Evolutionary conservation across 2,888 invertebrate species (phyloP), one percentile per base, ranked within the genome.

Genomic region (Meganola albula): DNA sequence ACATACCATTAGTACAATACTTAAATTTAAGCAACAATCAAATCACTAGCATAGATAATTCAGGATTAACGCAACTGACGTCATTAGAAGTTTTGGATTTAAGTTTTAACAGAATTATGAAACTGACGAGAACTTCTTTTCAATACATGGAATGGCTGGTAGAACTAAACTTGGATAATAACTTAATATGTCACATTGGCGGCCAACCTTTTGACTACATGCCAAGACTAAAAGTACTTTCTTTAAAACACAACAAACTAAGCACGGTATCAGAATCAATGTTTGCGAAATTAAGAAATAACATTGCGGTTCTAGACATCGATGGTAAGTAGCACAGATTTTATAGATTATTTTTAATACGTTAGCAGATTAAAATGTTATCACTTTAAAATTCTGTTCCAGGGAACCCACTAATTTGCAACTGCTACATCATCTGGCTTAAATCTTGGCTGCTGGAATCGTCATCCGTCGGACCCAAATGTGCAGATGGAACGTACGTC

Each of bases 51-150:
- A 79, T 96, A 57, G 93, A 94, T 40, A 90, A 92, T 52, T 90
- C 92, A 18, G 95, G 95, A 0, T 72, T 95, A 32, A 87, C 89
- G 22, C 90, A 90, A 48, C 76, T 96, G 38, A 88, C 90, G 24
- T 94, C 94, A 9, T 77, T 97, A 31, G 96, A 96, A 78, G 93
- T 96, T 4, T 70, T 97, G 27, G 96, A 97, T 68, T 70, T 96
- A 37, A 95, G 95, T 61, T 90, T 91, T 50, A 97, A 97, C 65
- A 90, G 88, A 40, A 78, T 96, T 12, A 87, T 89, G 11, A 88
- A 89, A 53, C 88, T 96, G 20, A 88, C 90, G n/a, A 90, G 89
- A 44, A 88, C 93, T 49, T 89, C 90, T 0, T 82, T 90, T 46
- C 89, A 91, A 40, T 88, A 90, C 31, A 90, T 96, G 88, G 94